phyloP scores from a whole-genome alignment of 2,113 vertebrate species.

The Stegastes partitus region DNA sequence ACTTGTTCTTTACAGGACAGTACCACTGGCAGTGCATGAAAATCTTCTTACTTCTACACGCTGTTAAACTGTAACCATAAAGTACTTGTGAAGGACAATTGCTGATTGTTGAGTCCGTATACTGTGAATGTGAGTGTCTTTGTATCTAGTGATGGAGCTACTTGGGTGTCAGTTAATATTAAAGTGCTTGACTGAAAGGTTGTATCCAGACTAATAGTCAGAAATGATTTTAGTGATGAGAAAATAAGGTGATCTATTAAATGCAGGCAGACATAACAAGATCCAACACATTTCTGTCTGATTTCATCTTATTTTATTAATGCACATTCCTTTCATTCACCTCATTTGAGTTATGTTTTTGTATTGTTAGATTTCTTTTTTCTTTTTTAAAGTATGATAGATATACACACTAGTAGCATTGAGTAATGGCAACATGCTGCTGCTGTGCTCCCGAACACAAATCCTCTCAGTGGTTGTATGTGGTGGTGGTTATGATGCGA shows the following conservation, averaged over 20 bases:
- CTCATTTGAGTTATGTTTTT: conserved; percentile 81
- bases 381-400: conserved; percentile 78
- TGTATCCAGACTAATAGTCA: conserved; percentile 13
- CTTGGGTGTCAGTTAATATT: conserved; percentile 28
- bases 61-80: neutral
- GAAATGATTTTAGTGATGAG: neutral
- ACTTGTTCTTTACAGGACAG: neutral
- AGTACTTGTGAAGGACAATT: conserved; percentile 1
- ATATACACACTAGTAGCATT: conserved; percentile 81
- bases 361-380: conserved; percentile 77
- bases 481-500: conserved; percentile 58
- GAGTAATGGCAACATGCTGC: conserved; percentile 86
- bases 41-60: no score
- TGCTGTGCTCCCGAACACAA: conserved; percentile 85
- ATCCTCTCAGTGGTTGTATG: conserved; percentile 32
- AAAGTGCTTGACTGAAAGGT: conserved; percentile 45
- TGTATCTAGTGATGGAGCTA: conserved; percentile 10
- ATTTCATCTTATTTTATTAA: conserved; percentile 87
- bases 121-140: conserved; percentile 39
- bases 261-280: conserved; percentile 22
- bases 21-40: no score
- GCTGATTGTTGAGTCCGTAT: conserved; percentile 4
- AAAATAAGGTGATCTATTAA: neutral
- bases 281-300: conserved; percentile 30
- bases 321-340: conserved; percentile 88